Evolutionary conservation across 1,140 invertebrate species (phyloP), one percentile per base, ranked within the genome.

Genomic region (Goniozus legneri): DNA sequence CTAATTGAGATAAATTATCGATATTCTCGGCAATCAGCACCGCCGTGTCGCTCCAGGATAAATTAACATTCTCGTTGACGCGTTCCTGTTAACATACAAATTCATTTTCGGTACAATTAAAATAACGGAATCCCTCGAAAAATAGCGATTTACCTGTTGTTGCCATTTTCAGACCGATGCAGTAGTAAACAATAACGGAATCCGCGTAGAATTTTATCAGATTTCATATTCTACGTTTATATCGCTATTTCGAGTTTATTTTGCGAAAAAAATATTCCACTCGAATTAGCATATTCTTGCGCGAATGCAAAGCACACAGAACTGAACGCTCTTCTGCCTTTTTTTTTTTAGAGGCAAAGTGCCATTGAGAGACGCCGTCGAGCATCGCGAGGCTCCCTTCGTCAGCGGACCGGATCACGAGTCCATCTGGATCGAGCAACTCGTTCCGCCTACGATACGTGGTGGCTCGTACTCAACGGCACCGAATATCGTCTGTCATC

Each of bases 351-450:
- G 24, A 10, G 33, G 24, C 2, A 46, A 71, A 52, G 42, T 78
- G 38, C 77, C 79, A 3, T 52, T 87, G 18, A 71, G 86, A 59
- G 84, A 86, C 64, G 82, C 85, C 0, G 84, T 88, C 0, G 85
- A 88, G 69, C 81, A 79, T 57, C 73, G 84, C 35, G 79, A 79
- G 14, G 61, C 73, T 2, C 81, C 80, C 1, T 70, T 61, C 31
- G 41, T 60, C 32, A 52, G 60, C 27, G 58, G 56, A 12, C 44
- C 64, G 6, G 65, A 69, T 36, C 63, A 74, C 13, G 71, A 71
- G 8, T 64, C 70, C 1, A 67, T 76, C 22, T 76, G 74, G 74
- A 58, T 76, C 16, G 71, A 74, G 38, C 69, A 71, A 37, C 47
- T 75, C 8, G 61, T 61, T 14, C 63, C 71, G 8, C 73, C 74